phyloP scores from a whole-genome alignment of 2,113 vertebrate genomes.

The Pluvianellus socialis region DNA sequence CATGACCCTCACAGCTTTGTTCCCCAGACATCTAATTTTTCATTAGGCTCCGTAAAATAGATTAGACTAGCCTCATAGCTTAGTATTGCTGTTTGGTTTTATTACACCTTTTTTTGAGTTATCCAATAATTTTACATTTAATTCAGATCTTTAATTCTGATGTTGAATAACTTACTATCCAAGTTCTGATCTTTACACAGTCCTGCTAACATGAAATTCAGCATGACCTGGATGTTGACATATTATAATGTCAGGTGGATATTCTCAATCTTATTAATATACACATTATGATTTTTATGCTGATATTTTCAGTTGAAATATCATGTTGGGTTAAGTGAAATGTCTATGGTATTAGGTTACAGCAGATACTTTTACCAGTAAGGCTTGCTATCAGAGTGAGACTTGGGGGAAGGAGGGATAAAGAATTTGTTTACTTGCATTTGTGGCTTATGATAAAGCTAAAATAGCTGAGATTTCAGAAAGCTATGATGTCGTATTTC shows the following conservation, averaged over 20 bases:
- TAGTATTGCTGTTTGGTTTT: background rate
- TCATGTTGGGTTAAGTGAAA: background rate
- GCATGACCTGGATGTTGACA: background rate
- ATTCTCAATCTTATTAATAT: background rate
- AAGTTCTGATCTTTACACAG: background rate
- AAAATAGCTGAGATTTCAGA: background rate
- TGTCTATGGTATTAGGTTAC: background rate
- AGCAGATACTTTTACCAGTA: background rate
- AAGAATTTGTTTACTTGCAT: background rate
- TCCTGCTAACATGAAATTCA: background rate
- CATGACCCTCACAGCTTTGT: background rate
- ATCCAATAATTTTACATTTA: background rate
- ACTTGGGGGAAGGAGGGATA: background rate
- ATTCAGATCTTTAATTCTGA: background rate
- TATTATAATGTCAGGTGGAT: conserved; percentile 5
- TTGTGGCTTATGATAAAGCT: background rate
- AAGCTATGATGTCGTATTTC: background rate
- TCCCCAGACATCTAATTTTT: background rate
- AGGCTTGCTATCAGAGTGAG: background rate
- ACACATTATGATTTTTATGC: background rate
- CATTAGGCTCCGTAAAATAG: background rate
- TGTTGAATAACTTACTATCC: background rate
- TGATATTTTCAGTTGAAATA: conserved; percentile 1
- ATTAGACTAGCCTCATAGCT: background rate
- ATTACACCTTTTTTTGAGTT: background rate